These are phyloP conservation scores for Pogona vitticeps DNA, from an alignment of 2,113 vertebrate genomes.

Conservation along the genomic window DNA sequence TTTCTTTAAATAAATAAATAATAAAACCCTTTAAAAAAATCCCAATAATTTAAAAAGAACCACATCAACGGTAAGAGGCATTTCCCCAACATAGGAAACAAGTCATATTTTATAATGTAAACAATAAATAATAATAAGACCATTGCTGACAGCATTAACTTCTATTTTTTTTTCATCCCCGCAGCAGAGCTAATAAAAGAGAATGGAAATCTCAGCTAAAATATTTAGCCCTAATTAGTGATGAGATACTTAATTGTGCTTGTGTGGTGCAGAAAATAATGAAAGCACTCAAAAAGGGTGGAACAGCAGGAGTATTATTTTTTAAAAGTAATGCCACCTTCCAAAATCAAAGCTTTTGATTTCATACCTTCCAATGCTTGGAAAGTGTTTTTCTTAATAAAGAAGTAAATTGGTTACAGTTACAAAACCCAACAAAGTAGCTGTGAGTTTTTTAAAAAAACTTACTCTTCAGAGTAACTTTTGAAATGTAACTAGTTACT, in stretches of 20 bases:
- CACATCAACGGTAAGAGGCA: not conserved
- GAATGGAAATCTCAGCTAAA: conserved; percentile 26
- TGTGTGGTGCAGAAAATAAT: not conserved
- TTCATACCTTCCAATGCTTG: not conserved
- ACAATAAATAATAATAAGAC: conserved; percentile 11
- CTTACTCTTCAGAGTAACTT: too few relatives aligned
- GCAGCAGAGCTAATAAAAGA: conserved; percentile 3
- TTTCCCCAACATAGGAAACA: not conserved
- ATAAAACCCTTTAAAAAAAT: not conserved
- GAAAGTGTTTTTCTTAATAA: too few relatives aligned
- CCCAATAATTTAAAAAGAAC: too few relatives aligned
- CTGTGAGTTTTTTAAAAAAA: too few relatives aligned
- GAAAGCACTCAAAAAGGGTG: not conserved
- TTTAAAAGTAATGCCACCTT: not conserved
- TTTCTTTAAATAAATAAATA: conserved; percentile 8
- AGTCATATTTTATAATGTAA: conserved; percentile 10
- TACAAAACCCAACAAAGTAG: too few relatives aligned
- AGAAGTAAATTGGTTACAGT: too few relatives aligned
- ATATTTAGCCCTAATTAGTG: conserved; percentile 19
- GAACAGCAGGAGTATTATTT: too few relatives aligned
- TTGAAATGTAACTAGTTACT: too few relatives aligned
- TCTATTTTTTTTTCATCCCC: not conserved
- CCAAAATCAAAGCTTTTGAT: too few relatives aligned
- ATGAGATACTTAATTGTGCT: conserved; percentile 7
- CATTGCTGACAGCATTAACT: conserved; percentile 9